Conservation (phyloP, 2,888 invertebrate genomes). For the Cryptus viduatorius region DNA sequence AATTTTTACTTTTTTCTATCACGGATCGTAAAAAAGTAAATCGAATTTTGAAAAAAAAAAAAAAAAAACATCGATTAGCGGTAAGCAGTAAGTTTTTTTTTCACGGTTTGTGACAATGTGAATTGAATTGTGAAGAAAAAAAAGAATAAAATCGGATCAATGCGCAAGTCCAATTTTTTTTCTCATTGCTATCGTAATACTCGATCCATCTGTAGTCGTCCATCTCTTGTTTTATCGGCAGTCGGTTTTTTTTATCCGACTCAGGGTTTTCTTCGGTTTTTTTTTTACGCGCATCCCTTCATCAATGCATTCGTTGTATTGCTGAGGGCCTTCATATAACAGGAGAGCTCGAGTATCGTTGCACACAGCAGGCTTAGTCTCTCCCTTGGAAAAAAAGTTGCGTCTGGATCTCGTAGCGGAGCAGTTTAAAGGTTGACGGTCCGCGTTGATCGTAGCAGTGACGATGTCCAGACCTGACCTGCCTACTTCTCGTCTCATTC, state of each 20-base stretch:
- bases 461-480: conserved; percentile 69
- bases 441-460: conserved; percentile 41
- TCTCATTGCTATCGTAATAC: neutral
- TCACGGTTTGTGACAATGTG: neutral
- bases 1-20: neutral
- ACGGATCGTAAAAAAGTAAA: neutral
- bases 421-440: conserved; percentile 22
- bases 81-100: neutral
- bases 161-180: neutral
- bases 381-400: conserved; percentile 14
- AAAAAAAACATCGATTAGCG: neutral
- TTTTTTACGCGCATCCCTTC: neutral
- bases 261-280: neutral
- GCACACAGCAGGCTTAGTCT: conserved; percentile 12
- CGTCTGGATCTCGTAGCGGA: neutral
- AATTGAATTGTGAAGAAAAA: too few relatives aligned
- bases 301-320: conserved; percentile 55
- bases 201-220: too few relatives aligned
- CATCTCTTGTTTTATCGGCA: conserved; percentile 9
- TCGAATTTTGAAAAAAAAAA: neutral
- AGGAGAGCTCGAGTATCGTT: conserved; percentile 22
- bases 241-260: neutral
- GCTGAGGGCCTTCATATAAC: neutral
- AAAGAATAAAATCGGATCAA: neutral
- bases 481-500: conserved; percentile 18